Percentiles rank a stretch among this genome's conserved stretches.
Evolutionary conservation across 2,797 vertebrate species (phyloP).

Genomic region (Danionella dracula): DNA sequence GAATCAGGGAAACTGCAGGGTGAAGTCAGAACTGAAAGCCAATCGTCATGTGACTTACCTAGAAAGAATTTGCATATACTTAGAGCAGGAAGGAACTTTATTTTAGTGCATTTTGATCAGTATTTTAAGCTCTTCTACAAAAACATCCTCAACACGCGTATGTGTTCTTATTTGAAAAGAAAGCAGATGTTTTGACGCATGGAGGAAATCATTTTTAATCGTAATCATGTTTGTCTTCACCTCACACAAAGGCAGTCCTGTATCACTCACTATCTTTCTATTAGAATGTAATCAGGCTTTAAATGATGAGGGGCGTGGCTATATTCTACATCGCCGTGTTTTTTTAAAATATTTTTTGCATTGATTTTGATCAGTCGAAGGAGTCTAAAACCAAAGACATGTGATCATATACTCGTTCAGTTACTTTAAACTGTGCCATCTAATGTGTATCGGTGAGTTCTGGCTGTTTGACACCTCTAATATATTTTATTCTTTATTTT

Average conservation of each 20-base stretch:
- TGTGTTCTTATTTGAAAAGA: too few relatives aligned
- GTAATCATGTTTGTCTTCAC: too few relatives aligned
- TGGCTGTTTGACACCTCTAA: constrained; percentile 64
- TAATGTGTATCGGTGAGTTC: constrained; percentile 51
- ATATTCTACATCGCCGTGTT: neutral
- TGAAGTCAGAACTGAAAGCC: neutral
- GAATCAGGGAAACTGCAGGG: neutral
- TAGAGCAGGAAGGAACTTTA: neutral
- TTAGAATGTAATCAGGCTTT: too few relatives aligned
- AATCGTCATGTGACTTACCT: neutral
- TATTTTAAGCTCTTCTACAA: neutral
- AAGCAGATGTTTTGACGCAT: too few relatives aligned
- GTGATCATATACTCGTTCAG: constrained; percentile 42
- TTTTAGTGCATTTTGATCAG: neutral
- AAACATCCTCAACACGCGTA: too few relatives aligned
- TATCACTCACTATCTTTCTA: too few relatives aligned
- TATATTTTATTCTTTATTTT: constrained; percentile 69
- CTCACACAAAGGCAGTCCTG: too few relatives aligned
- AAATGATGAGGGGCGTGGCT: neutral
- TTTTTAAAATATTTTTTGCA: neutral
- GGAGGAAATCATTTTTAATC: too few relatives aligned
- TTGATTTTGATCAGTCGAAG: constrained; percentile 54
- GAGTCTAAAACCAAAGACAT: constrained; percentile 64
- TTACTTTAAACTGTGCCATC: constrained; percentile 48
- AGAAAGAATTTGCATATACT: neutral